phyloP scores from a whole-genome alignment of 2,797 vertebrate genomes.

The Centropyge bicolor region DNA sequence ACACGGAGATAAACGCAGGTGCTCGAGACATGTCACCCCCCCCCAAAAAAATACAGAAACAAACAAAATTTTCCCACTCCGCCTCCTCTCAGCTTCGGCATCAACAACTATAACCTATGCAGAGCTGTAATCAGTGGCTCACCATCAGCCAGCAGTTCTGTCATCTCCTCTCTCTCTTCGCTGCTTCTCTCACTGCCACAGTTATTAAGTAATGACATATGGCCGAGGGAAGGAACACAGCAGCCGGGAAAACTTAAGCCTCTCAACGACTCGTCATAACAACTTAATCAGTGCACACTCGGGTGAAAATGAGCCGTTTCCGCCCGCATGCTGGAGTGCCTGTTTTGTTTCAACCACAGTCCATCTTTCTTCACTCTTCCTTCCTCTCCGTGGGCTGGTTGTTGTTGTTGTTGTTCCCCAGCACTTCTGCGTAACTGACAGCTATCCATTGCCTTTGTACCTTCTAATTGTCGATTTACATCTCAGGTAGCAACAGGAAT shows the following conservation, averaged over 20 bases:
- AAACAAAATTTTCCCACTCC: slow-evolving; percentile 19
- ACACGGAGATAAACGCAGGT: slow-evolving; percentile 56
- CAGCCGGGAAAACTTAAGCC: slow-evolving; percentile 59
- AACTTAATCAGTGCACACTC: slow-evolving; percentile 74
- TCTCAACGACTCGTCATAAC: slow-evolving; percentile 71
- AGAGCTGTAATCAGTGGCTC: slow-evolving; percentile 63
- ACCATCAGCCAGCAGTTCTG: slow-evolving; percentile 50
- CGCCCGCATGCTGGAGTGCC: slow-evolving; percentile 32
- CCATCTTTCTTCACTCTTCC: slow-evolving; percentile 27
- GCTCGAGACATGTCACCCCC: slow-evolving; percentile 41
- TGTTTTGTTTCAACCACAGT: slow-evolving; percentile 57
- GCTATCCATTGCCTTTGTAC: slow-evolving; percentile 23
- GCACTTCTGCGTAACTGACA: slow-evolving; percentile 31
- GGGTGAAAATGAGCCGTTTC: slow-evolving; percentile 59
- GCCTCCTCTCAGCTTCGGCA: slow-evolving; percentile 49
- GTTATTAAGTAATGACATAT: slow-evolving; percentile 76
- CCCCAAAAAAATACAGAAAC: slow-evolving; percentile 20
- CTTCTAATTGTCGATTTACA: slow-evolving; percentile 57
- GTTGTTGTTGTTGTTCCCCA: slow-evolving; percentile 36
- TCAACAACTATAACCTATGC: slow-evolving; percentile 61
- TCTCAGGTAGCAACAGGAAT: slow-evolving; percentile 41
- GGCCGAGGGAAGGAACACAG: slow-evolving; percentile 63
- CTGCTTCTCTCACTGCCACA: slow-evolving; percentile 39
- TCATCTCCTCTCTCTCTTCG: slow-evolving; percentile 33
- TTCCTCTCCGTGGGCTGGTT: slow-evolving; percentile 16